Evolutionary conservation across 2,888 invertebrate genomes (phyloP), one percentile per base, ranked within the genome.

Genomic region (Oxycera nigricornis): DNA sequence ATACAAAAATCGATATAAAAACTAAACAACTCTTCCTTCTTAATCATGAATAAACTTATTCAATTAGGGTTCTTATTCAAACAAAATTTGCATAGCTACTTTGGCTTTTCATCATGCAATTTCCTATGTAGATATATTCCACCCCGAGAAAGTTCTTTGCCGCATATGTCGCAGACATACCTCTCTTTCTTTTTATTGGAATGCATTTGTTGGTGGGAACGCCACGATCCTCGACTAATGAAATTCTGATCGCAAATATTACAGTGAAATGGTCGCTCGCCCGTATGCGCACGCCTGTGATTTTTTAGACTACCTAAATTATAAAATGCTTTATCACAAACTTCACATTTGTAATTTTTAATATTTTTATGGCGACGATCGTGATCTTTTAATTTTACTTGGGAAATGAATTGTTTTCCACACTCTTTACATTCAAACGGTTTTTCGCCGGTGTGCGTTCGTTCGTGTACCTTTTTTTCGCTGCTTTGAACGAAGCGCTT

Each of bases 61-160:
- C n/a, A 39, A 39, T 9, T 9, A 39, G 39, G 7, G 39, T 9
- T 39, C 14, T 14, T 9, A 39, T 1, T 39, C 39, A 39, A 9
- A 39, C 9, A 14, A 39, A 9, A 9, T 39, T 1, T n/a, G n/a
- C n/a, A n/a, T n/a, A n/a, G n/a, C n/a, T n/a, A n/a, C n/a, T n/a
- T n/a, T n/a, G n/a, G n/a, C 1, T 50, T 50, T n/a, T 9, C 1
- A 4, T 35, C 62, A 75, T 83, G 83, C 76, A 82, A 81, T 11
- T 82, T 81, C 83, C 83, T 83, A 57, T 83, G 83, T 11, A 82
- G 83, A 7, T 84, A 82, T 17, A 84, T 76, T 2, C 85, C 86
- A 14, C 84, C 82, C 78, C 83, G 83, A 1, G 82, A 81, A 75
- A 82, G 83, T 1, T 81, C 82, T 73, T 82, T 82, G 0, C 81